Base-by-base conservation (phyloP, 1,140 invertebrate genomes). In the Physella acuta region DNA sequence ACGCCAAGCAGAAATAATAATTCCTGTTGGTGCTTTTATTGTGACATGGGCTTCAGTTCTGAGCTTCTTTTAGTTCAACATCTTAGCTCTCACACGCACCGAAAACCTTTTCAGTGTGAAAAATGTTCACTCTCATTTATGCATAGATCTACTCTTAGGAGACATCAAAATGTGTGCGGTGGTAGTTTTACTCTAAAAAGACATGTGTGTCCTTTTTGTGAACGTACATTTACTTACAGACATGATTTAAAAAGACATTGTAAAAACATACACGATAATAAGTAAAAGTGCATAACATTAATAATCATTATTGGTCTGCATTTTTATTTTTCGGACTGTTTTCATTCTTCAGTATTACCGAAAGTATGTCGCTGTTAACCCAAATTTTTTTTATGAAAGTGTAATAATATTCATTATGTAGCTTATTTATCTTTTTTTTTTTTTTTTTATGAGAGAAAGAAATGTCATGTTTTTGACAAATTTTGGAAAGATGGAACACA, bases 101-200 rank as follows among this genome's bases (percentile, higher is more conserved):
- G 36, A 28, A 65, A 65, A 33, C 63, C 63, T 65, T 65, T 65
- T 28, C 31, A 65, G 26, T 65, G 63, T 65, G 49, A 53, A 33
- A 65, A 53, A 28, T 65, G 63, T 37, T 28, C 63, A 24, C 51
- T 65, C n/a, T 55, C 63, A 16, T 65, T 65, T 28, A 65, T 65
- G 63, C 63, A 65, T 33, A 26, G 51, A 3, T 65, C 63, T 17
- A 65, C 63, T 3, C 63, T 65, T 3, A 55, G 30, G 26, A 52
- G 63, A 65, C 63, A 65, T 33, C 44, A 65, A 36, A 53, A 34
- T 53, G 49, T 65, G 8, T 65, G 63, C 53, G 63, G 63, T 53
- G 63, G 63, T 20, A 65, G 36, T 17, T 65, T 53, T 53, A 52
- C 44, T 31, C 16, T 65, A 30, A 65, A 65, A 24, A 34, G 17